Evolutionary conservation across 2,113 vertebrate species (phyloP), one percentile per base, ranked within the genome.

Genomic region (Mungos mungo): DNA sequence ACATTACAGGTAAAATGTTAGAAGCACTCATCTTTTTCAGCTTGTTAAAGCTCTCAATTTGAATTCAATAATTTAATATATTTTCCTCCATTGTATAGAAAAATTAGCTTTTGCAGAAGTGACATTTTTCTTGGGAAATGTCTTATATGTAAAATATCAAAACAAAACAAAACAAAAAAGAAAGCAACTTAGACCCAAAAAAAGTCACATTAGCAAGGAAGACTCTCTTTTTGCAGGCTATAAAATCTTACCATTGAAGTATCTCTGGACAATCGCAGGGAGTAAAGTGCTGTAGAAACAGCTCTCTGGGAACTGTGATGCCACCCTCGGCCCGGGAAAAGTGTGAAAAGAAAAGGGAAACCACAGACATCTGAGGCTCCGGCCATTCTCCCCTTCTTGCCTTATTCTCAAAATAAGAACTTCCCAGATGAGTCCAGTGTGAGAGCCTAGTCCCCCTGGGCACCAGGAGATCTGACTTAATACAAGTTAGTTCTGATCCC

Each of bases 1-100:
- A 85, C 10, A 5, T 71, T 76, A 66, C 92, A 90, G 99, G 99
- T 99, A 98, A 98, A 95, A 68, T n/a, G 1, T 41, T 66, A 88
- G 38, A 90, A 69, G 3, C 4, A 15, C 19, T 97, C 21, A 19
- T 25, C 23, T 45, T 87, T 72, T 83, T 35, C 33, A 71, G 12
- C 31, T 91, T 80, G 5, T 85, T 50, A 81, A 69, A 80, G 1
- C 25, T 89, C 38, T 90, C 33, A 23, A 27, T 79, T 74, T 38
- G 54, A 91, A 57, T 83, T 7, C 23, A 77, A 71, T 87, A 66
- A 72, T 33, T 57, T 52, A 35, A 54, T 1, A 45, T 19, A 38
- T 60, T 60, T 71, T 80, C 81, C 21, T 88, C 10, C 60, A 29
- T 47, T 60, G 19, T 27, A 6, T 83, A 85, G 45, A 12, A 69